Conservation (phyloP, 2,888 invertebrate species). For the Terebella lapidaria region DNA sequence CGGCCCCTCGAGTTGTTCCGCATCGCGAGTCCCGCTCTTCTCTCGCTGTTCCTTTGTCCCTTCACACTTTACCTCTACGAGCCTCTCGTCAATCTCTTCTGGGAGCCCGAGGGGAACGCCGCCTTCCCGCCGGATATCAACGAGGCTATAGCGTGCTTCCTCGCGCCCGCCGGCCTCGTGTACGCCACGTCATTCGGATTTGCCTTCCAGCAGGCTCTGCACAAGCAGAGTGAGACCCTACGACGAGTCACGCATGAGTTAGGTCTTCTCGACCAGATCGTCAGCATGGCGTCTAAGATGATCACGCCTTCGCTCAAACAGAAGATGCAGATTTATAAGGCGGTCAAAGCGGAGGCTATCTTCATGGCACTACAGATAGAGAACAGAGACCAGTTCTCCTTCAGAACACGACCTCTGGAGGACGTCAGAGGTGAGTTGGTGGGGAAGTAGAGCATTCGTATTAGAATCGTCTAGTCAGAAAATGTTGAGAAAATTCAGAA, state of each 20-base stretch:
- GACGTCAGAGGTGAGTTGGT: slow-evolving; percentile 35
- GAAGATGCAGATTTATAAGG: slow-evolving; percentile 26
- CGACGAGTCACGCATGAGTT: slow-evolving; percentile 32
- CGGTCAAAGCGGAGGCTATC: slow-evolving; percentile 33
- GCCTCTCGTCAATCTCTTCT: slow-evolving; percentile 29
- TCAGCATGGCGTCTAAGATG: slow-evolving; percentile 33
- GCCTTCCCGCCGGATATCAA: slow-evolving; percentile 32
- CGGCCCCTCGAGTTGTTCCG: slow-evolving; percentile 28
- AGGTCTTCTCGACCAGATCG: slow-evolving; percentile 38
- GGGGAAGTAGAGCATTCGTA: background rate
- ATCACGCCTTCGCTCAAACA: slow-evolving; percentile 15
- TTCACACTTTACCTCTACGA: slow-evolving; percentile 33
- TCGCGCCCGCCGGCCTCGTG: slow-evolving; percentile 39
- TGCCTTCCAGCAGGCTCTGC: slow-evolving; percentile 35
- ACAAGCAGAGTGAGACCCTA: slow-evolving; percentile 31
- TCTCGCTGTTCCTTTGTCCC: slow-evolving; percentile 35
- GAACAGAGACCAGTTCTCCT: slow-evolving; percentile 25
- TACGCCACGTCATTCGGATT: slow-evolving; percentile 41
- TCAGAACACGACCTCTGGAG: slow-evolving; percentile 24
- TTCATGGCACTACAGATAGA: slow-evolving; percentile 36
- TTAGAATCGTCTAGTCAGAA: too few species aligned
- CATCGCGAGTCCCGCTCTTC: slow-evolving; percentile 32
- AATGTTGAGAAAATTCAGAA: too few species aligned
- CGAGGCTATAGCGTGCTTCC: slow-evolving; percentile 39
- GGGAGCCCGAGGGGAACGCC: slow-evolving; percentile 25